Base-by-base conservation (phyloP, 2,113 vertebrate species). In the Epinephelus lanceolatus region DNA sequence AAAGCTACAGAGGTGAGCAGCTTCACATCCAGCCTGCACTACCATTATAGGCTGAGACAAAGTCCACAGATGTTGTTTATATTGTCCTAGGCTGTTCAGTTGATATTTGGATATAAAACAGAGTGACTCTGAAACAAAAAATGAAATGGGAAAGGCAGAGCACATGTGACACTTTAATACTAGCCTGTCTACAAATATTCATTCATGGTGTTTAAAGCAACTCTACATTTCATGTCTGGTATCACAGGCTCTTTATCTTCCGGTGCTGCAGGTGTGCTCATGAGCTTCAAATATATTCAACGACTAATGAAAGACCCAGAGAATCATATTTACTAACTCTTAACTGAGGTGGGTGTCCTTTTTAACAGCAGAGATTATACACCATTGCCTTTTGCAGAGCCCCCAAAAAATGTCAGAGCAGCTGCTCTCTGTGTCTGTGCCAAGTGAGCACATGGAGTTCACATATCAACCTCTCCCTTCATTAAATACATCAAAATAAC, bases 11-110 rank as follows among this genome's bases (percentile, higher is more conserved):
- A 80, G 19, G 78, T 7, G 15, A 67, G 63, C n/a, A 74, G 53
- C 65, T 68, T 80, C 55, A 80, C 71, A 78, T 87, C 52, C 53
- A 62, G 68, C 73, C 37, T 84, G 56, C 55, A 52, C 57, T 37
- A 59, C 62, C 14, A 45, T 49, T 61, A 49, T 51, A 61, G 57
- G 71, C 71, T 37, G 4, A 55, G 42, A 55, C 17, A 70, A 0
- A 33, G 59, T 30, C 51, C 52, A 61, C 4, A 47, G 42, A 51
- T 13, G 18, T 23, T 15, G 5, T 68, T 65, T 56, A 45, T 42
- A 2, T 11, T 21, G 51, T 65, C 30, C 25, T 3, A 23, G 4
- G 18, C 62, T n/a, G 11, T 25, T 37, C n/a, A 17, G 17, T 40
- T n/a, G 14, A 67, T 51, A 40, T 51, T 56, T 13, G 3, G 6